phyloP scores from a whole-genome alignment of 1,140 invertebrate species.

The Drosophila subobscura region DNA sequence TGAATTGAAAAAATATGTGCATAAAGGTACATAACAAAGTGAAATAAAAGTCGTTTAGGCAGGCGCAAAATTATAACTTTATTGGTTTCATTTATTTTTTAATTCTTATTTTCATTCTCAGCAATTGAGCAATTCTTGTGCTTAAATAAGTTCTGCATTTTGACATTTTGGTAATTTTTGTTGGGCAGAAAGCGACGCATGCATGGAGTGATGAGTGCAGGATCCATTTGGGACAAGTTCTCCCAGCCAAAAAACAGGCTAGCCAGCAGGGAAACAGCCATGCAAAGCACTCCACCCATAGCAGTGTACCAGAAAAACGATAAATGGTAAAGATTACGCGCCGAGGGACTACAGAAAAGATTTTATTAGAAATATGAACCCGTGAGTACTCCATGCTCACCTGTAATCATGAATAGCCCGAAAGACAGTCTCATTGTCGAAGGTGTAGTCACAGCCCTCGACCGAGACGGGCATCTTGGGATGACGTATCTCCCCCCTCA shows the following conservation, averaged over 20 bases:
- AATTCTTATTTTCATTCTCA: neutral
- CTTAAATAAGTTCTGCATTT: constrained; percentile 55
- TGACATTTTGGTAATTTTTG: constrained; percentile 49
- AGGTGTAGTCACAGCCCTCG: constrained; percentile 86
- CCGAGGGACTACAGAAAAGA: constrained; percentile 51
- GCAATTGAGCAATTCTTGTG: constrained; percentile 20
- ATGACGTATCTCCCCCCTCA: constrained; percentile 86
- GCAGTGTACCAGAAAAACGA: constrained; percentile 74
- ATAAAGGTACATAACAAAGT: neutral
- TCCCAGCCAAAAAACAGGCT: constrained; percentile 57
- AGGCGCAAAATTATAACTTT: neutral
- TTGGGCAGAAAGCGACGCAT: constrained; percentile 69
- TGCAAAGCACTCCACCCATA: constrained; percentile 57
- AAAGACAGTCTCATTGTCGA: constrained; percentile 69
- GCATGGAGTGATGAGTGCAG: constrained; percentile 63
- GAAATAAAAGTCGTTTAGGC: constrained; percentile 32
- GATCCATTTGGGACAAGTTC: constrained; percentile 63
- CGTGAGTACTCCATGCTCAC: constrained; percentile 30
- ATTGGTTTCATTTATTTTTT: constrained; percentile 9
- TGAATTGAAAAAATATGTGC: neutral
- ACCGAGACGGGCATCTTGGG: constrained; percentile 86
- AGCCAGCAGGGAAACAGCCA: constrained; percentile 41
- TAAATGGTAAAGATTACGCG: constrained; percentile 66
- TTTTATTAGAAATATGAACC: no score
- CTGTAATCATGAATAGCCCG: constrained; percentile 52